Conservation (phyloP, 1,140 invertebrate genomes). For the Drusus annulatus region DNA sequence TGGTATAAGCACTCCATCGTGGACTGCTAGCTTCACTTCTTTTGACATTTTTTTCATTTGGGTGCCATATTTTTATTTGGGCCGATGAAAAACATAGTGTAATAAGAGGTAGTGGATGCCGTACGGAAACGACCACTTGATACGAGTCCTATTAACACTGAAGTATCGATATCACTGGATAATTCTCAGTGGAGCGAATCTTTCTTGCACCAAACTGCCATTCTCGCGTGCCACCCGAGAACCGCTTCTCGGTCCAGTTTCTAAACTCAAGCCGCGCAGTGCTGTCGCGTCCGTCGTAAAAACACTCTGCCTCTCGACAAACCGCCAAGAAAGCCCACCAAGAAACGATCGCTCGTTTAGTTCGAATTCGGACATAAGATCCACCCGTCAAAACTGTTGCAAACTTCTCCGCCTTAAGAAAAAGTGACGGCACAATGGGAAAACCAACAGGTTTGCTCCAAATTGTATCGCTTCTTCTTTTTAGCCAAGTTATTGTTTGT, state of each 20-base stretch:
- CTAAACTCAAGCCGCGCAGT: neutral
- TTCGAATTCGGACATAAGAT: neutral
- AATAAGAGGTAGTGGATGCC: no score
- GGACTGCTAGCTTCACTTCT: no score
- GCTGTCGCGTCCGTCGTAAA: neutral
- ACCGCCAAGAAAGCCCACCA: neutral
- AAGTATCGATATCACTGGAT: no score
- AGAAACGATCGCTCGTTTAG: neutral
- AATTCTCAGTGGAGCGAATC: no score
- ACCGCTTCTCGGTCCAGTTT: constrained; percentile 14
- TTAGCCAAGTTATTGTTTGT: neutral
- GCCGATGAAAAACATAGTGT: no score
- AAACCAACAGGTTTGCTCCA: neutral
- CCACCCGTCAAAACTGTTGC: constrained; percentile 15
- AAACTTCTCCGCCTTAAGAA: neutral
- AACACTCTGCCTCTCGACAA: neutral
- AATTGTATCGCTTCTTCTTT: neutral
- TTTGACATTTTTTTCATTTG: no score
- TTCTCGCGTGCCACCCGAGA: neutral
- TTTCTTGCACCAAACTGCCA: neutral
- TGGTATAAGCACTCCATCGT: no score
- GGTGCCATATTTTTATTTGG: no score
- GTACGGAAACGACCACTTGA: no score
- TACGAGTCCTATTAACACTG: no score
- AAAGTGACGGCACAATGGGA: constrained; percentile 11